Conservation (phyloP, 2,888 invertebrate genomes). For the Caenorhabditis sp. region DNA sequence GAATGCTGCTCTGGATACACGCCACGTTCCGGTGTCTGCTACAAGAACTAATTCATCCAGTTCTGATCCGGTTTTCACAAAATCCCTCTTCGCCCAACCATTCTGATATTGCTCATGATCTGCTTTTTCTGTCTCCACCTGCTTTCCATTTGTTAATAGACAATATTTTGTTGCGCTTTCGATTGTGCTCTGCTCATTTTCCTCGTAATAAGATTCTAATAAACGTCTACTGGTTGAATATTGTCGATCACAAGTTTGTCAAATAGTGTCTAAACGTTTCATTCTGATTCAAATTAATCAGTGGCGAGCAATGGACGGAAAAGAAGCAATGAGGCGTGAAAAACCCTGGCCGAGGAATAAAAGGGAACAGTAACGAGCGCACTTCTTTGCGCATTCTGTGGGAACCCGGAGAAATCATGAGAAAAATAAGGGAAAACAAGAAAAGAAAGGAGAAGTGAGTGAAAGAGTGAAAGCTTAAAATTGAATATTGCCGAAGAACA, state of each 20-base stretch:
- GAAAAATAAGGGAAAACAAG: slow-evolving; percentile 4
- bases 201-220: slow-evolving; percentile 37
- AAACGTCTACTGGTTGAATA: slow-evolving; percentile 12
- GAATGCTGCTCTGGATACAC: slow-evolving; percentile 70
- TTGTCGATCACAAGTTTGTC: not conserved
- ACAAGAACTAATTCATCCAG: slow-evolving; percentile 47
- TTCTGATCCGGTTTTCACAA: not conserved
- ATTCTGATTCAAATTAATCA: slow-evolving; percentile 26
- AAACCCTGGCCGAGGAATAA: slow-evolving; percentile 33
- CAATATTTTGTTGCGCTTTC: slow-evolving; percentile 22
- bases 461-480: not conserved
- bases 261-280: slow-evolving; percentile 12
- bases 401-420: slow-evolving; percentile 16
- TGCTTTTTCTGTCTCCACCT: slow-evolving; percentile 20
- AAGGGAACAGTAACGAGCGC: not conserved
- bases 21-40: slow-evolving; percentile 61
- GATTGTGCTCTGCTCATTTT: slow-evolving; percentile 20
- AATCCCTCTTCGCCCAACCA: slow-evolving; percentile 2
- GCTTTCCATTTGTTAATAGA: slow-evolving; percentile 24
- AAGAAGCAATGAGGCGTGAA: slow-evolving; percentile 21
- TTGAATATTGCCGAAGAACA: no score
- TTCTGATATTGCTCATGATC: slow-evolving; percentile 41
- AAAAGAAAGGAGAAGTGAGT: no score
- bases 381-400: not conserved
- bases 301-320: slow-evolving; percentile 3